Evolutionary conservation across 2,888 invertebrate species (phyloP).

Genomic region (Amblyjoppa fuscipennis): DNA sequence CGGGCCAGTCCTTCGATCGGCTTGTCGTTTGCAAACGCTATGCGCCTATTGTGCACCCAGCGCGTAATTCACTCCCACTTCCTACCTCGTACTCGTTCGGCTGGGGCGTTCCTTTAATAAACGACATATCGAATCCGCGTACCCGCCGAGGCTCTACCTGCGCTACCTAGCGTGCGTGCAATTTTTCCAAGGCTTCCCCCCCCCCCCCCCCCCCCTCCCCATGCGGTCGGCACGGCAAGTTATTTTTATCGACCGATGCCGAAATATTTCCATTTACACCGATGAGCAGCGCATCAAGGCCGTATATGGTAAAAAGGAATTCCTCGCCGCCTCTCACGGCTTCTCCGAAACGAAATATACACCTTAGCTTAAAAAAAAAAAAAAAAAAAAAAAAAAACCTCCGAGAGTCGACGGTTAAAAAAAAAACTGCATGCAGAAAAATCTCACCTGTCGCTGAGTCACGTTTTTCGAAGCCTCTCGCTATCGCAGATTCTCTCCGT

Average conservation of each 20-base stretch:
- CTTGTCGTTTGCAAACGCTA: slow-evolving; percentile 9
- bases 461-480: slow-evolving; percentile 28
- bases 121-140: slow-evolving; percentile 19
- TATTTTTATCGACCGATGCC: neutral
- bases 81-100: neutral
- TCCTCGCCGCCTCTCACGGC: neutral
- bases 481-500: slow-evolving; percentile 33
- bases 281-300: neutral
- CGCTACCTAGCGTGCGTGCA: neutral
- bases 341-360: neutral
- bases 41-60: slow-evolving; percentile 25
- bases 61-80: slow-evolving; percentile 39
- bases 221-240: neutral
- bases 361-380: neutral
- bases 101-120: slow-evolving; percentile 29
- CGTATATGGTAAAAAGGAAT: slow-evolving; percentile 1
- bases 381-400: neutral
- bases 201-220: neutral
- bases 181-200: slow-evolving; percentile 10
- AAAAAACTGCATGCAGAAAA: neutral
- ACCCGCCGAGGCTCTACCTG: neutral
- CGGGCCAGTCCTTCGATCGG: neutral
- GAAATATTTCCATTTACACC: slow-evolving; percentile 12
- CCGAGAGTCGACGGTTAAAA: neutral
- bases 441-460: slow-evolving; percentile 48